Conservation (phyloP, 2,797 vertebrate genomes). For the Pangasius larnaudii region DNA sequence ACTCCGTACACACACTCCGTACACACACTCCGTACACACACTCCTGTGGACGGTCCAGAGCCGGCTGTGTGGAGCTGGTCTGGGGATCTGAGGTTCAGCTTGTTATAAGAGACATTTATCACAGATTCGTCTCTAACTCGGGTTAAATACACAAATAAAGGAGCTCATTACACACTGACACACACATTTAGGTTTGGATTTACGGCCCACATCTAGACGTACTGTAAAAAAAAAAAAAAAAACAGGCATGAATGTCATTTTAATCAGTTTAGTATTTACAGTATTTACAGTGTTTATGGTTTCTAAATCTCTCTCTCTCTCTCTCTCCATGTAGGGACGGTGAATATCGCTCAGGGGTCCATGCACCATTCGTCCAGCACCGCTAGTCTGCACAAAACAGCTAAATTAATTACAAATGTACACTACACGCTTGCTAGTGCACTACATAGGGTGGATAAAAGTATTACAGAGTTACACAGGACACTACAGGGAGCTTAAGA, state of each 20-base stretch:
- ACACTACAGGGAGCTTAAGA: neutral
- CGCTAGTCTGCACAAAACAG: neutral
- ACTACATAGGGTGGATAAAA: neutral
- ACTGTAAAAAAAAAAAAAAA: neutral
- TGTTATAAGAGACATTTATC: neutral
- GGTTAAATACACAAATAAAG: neutral
- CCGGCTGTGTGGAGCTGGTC: no score
- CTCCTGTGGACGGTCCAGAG: neutral
- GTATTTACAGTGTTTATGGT: neutral
- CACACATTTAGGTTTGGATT: neutral
- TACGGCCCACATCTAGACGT: neutral
- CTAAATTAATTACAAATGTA: neutral
- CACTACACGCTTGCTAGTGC: neutral
- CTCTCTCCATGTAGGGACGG: neutral
- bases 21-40: neutral
- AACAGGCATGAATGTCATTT: neutral
- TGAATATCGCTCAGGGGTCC: neutral
- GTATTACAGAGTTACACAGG: neutral
- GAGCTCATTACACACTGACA: neutral
- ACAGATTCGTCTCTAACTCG: neutral
- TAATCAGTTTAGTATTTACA: neutral
- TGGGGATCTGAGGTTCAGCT: neutral
- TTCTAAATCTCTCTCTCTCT: neutral
- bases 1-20: neutral
- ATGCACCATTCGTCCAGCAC: neutral